Evolutionary conservation across 2,797 vertebrate species (phyloP), one percentile per base, ranked within the genome.

Genomic region (Xenopus petersii): DNA sequence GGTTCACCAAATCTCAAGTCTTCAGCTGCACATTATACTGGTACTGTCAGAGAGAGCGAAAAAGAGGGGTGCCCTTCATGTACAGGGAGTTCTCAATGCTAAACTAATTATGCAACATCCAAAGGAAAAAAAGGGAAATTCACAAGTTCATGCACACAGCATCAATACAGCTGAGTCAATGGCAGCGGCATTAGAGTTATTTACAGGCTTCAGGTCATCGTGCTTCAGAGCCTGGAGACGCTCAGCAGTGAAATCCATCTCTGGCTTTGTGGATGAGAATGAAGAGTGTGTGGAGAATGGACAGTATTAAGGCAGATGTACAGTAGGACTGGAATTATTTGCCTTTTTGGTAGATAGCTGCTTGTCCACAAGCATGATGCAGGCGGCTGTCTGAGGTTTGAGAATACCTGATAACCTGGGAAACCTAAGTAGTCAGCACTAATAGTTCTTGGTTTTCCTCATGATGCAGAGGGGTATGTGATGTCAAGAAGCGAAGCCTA

Each of bases 291-390:
- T 51, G 85, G 48, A 81, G 85, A 80, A 71, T 82, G 83, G 86
- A 83, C 77, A 81, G 87, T 81, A 86, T 91, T 92, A 92, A 93
- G 91, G 91, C 92, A 91, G 91, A 86, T 88, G 85, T 79, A 87
- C 85, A 81, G 83, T 81, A 88, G 86, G 63, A 85, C 84, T 85
- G 84, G 82, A 88, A 86, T 87, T 84, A 80, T 86, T 89, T 81
- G 89, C 89, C 86, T 85, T 91, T 91, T 91, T 92, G 89, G 91
- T 91, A 89, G 68, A 86, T 86, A 94, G 88, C 89, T 92, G 89
- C 89, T 90, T 90, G 91, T 92, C 92, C 92, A 90, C 87, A 84
- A 79, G 87, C 86, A 86, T 80, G 88, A 87, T 85, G 90, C 84
- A 83, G 90, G 87, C 86, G 88, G 87, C 86, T 87, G 85, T 86